Evolutionary conservation across 2,888 invertebrate genomes (phyloP).

Genomic region (Eupithecia tripunctaria): DNA sequence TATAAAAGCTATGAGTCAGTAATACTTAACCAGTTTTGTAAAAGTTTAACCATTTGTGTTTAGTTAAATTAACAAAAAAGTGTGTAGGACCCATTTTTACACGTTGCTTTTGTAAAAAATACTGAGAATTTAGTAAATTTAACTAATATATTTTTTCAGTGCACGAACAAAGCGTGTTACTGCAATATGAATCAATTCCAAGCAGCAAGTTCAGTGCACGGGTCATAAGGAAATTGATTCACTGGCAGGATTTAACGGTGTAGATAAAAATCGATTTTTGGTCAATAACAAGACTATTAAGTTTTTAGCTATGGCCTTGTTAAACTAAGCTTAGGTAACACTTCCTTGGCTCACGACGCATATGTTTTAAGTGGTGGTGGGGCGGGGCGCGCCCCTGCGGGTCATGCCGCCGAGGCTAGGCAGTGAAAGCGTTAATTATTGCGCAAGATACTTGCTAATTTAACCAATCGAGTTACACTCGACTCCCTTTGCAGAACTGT

Average conservation of each 20-base stretch:
- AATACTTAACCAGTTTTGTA: too few relatives aligned
- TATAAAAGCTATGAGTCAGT: too few relatives aligned
- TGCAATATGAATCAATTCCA: constrained; percentile 6
- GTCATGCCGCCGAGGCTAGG: not conserved
- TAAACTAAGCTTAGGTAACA: not conserved
- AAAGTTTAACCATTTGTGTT: too few relatives aligned
- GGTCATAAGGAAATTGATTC: constrained; percentile 9
- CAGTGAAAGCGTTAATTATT: not conserved
- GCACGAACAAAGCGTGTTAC: constrained; percentile 14
- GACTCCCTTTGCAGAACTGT: constrained; percentile 16
- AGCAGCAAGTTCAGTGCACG: constrained; percentile 1
- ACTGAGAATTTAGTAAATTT: too few relatives aligned
- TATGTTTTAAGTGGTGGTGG: not conserved
- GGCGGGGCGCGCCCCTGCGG: not conserved
- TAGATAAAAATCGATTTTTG: not conserved
- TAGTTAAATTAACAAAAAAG: too few relatives aligned
- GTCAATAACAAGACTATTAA: not conserved
- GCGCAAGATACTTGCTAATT: constrained; percentile 17
- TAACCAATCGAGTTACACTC: constrained; percentile 26
- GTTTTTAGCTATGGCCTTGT: not conserved
- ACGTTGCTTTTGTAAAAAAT: too few relatives aligned
- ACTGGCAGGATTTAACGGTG: not conserved
- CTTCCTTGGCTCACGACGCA: not conserved
- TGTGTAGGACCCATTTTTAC: too few relatives aligned
- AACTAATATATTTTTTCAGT: too few relatives aligned